Evolutionary conservation across 2,113 vertebrate species (phyloP).

Genomic region (Speoplatyrhinus poulsoni): DNA sequence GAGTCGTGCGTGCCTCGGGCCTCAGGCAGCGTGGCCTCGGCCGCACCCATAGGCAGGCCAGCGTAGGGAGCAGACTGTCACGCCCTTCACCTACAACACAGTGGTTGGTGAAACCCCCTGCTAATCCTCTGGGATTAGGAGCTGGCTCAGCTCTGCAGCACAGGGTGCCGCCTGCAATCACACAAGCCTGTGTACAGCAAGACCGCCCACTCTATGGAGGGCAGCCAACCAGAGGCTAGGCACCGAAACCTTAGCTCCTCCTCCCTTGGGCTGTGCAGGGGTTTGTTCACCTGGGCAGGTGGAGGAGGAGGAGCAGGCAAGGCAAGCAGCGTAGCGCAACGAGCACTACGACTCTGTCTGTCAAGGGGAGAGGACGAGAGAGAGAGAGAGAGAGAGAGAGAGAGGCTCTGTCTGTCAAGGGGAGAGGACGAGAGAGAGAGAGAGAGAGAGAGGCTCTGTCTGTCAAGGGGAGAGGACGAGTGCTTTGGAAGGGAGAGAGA

Average conservation of each 20-base stretch:
- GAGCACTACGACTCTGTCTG: neutral
- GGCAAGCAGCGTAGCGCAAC: constrained; percentile 19
- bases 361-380: constrained; percentile 14
- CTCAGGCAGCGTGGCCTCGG: neutral
- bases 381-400: neutral
- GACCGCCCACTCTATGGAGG: constrained; percentile 15
- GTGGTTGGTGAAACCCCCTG: constrained; percentile 10
- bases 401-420: neutral
- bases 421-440: constrained; percentile 6
- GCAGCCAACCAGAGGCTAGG: constrained; percentile 39
- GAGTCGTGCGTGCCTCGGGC: too few species aligned
- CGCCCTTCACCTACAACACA: constrained; percentile 17
- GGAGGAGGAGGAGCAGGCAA: constrained; percentile 15
- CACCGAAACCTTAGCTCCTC: constrained; percentile 25
- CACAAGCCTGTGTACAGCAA: neutral
- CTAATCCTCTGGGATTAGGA: constrained; percentile 14
- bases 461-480: constrained; percentile 12
- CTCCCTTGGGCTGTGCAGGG: constrained; percentile 34
- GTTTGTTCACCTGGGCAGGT: constrained; percentile 67
- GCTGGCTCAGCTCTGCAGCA: constrained; percentile 15
- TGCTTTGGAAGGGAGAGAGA: neutral
- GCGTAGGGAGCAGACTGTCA: constrained; percentile 20
- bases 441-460: neutral
- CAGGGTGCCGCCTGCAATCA: neutral
- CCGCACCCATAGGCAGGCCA: neutral